Conservation (phyloP, 2,113 vertebrate species). For the Haplochromis vanheusdeni region DNA sequence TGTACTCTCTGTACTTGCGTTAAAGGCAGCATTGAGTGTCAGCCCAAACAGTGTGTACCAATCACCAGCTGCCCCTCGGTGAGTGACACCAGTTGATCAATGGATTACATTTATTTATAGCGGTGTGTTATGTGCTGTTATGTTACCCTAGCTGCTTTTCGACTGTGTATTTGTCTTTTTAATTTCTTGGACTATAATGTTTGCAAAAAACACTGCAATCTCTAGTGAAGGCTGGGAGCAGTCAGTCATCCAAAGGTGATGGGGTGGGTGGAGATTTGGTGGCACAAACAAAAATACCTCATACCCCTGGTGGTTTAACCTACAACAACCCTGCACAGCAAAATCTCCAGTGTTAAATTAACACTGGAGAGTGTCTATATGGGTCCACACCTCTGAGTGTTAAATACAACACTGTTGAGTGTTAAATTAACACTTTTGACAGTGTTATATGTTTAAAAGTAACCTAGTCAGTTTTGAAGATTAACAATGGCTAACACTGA, state of each 20-base stretch:
- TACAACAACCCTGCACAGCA: not conserved
- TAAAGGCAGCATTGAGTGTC: conserved; percentile 85
- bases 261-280: not conserved
- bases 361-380: too few relatives aligned
- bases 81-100: conserved; percentile 53
- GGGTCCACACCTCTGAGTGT: too few relatives aligned
- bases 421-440: too few relatives aligned
- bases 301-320: not conserved
- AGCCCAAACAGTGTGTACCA: conserved; percentile 87
- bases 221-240: not conserved
- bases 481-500: too few relatives aligned
- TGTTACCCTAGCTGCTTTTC: not conserved
- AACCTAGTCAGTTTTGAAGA: too few relatives aligned
- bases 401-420: too few relatives aligned
- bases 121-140: rapidly evolving
- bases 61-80: conserved; percentile 92
- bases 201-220: not conserved
- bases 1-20: conserved; percentile 92
- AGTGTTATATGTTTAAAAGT: too few relatives aligned
- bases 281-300: not conserved
- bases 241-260: not conserved
- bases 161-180: not conserved
- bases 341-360: too few relatives aligned
- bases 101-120: not conserved
- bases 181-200: not conserved